These are phyloP conservation scores for Proteles cristata DNA, from an alignment of 2,113 vertebrate genomes.

Conservation along the genomic window DNA sequence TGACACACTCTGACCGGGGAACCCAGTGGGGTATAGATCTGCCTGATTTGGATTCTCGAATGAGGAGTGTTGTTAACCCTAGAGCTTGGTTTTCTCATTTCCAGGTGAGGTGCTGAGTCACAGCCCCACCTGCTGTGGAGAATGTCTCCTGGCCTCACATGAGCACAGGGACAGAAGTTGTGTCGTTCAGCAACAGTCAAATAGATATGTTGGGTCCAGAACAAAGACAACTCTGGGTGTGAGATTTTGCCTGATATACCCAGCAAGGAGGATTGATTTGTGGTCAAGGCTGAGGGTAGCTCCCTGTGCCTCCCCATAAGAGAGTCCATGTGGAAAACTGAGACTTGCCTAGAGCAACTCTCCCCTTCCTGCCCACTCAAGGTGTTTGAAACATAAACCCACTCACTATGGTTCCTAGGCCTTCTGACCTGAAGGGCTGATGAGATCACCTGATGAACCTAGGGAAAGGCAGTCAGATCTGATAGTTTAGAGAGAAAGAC, in stretches of 20 bases:
- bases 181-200: neutral
- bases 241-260: neutral
- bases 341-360: neutral
- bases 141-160: neutral
- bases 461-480: neutral
- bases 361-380: neutral
- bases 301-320: neutral
- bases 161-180: neutral
- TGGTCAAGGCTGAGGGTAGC: neutral
- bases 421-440: neutral
- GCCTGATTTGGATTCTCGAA: neutral
- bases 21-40: neutral
- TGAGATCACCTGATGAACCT: neutral
- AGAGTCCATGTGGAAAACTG: neutral
- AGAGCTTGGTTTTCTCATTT: neutral
- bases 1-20: neutral
- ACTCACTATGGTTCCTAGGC: neutral
- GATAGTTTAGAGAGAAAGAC: neutral
- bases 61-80: neutral
- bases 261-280: neutral
- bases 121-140: neutral
- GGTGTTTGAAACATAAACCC: neutral
- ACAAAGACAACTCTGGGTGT: neutral
- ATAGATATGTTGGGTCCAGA: neutral
- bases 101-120: neutral